These are phyloP conservation scores for Lasioglossum villosulum DNA, from an alignment of 2,888 invertebrate species.

Conservation along the genomic window DNA sequence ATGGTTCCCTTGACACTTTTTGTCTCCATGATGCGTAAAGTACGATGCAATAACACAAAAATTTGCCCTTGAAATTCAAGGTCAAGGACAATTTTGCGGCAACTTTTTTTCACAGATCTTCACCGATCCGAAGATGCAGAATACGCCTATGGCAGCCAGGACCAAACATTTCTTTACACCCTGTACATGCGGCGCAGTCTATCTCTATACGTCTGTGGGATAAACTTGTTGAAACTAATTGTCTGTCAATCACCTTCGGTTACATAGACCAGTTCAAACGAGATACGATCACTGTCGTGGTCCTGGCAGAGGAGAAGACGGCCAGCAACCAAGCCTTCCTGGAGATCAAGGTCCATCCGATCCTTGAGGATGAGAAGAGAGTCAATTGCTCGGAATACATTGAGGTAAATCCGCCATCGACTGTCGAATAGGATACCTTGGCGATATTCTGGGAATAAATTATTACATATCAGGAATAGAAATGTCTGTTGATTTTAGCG, in stretches of 20 bases:
- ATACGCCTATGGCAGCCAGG: no score
- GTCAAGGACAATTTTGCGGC: no score
- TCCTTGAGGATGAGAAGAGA: conserved; percentile 58
- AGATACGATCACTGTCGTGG: conserved; percentile 45
- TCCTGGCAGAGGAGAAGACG: conserved; percentile 68
- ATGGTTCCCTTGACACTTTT: no score
- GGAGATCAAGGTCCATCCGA: conserved; percentile 75
- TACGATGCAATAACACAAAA: no score
- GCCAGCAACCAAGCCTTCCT: conserved; percentile 74
- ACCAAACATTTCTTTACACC: no score
- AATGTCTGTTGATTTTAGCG: background rate
- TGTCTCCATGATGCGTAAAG: no score
- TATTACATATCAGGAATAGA: background rate
- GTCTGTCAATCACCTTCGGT: conserved; percentile 5
- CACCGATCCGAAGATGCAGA: no score
- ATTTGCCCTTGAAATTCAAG: no score
- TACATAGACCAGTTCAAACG: background rate
- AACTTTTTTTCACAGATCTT: no score
- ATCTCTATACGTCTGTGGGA: no score
- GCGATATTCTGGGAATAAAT: background rate
- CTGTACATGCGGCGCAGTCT: no score
- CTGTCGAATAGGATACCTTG: background rate
- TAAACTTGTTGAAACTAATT: background rate
- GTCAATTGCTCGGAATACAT: conserved; percentile 79
- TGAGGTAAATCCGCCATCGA: conserved; percentile 71